These are phyloP conservation scores for Alsophila aescularia DNA, from an alignment of 2,888 invertebrate genomes.

Conservation along the genomic window DNA sequence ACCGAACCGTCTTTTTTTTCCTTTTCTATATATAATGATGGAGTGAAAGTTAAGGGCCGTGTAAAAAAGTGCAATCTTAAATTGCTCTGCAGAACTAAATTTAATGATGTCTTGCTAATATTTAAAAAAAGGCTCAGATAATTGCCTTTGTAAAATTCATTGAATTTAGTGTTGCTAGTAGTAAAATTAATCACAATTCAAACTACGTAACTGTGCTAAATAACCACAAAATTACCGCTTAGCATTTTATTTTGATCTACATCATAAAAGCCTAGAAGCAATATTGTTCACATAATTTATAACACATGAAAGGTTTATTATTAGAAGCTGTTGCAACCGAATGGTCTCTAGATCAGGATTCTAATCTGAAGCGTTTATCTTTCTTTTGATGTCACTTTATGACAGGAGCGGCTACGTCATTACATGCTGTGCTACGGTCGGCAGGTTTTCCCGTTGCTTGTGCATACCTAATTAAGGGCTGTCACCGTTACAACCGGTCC, in stretches of 20 bases:
- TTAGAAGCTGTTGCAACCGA: conserved; percentile 19
- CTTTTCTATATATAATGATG: conserved; percentile 16
- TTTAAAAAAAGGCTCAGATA: not conserved
- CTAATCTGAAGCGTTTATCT: conserved; percentile 19
- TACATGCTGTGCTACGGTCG: conserved; percentile 22
- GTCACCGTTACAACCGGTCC: conserved; percentile 9
- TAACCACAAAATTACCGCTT: not conserved
- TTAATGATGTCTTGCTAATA: not conserved
- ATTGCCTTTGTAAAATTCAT: not conserved
- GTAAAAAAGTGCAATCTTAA: not conserved
- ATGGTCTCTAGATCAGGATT: conserved; percentile 25
- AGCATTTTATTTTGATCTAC: conserved; percentile 6
- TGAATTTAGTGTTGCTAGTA: not conserved
- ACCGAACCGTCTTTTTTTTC: conserved; percentile 32
- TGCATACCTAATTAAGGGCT: conserved; percentile 35
- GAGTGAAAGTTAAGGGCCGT: conserved; percentile 22
- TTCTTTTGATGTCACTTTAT: conserved; percentile 41
- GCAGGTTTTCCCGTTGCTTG: conserved; percentile 13
- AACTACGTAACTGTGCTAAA: not conserved
- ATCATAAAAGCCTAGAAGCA: conserved; percentile 1
- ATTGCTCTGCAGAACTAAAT: not conserved
- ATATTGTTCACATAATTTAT: conserved; percentile 10
- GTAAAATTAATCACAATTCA: not conserved
- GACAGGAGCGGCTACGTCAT: conserved; percentile 23
- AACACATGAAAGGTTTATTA: conserved; percentile 12